phyloP scores from a whole-genome alignment of 2,797 vertebrate species.

The Thaleichthys pacificus region DNA sequence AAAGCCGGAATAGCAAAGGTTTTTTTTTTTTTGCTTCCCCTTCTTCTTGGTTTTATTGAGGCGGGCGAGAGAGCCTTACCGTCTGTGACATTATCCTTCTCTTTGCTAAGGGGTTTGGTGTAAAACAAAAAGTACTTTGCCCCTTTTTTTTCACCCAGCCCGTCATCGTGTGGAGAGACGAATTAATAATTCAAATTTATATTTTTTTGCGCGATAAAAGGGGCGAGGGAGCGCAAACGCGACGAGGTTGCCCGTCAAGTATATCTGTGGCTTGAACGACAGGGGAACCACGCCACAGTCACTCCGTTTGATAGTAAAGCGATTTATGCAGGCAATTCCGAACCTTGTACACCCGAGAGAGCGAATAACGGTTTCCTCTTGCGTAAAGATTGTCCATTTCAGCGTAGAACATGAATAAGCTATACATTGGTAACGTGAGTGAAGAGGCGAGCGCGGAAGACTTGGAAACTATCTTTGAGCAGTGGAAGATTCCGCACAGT shows the following conservation, averaged over 20 bases:
- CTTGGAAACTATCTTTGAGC: slow-evolving; percentile 95
- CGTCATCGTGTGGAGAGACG: slow-evolving; percentile 79
- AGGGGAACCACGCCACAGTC: slow-evolving; percentile 74
- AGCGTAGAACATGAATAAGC: slow-evolving; percentile 91
- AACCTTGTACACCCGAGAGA: slow-evolving; percentile 68
- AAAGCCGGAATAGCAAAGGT: slow-evolving; percentile 88
- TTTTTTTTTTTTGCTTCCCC: slow-evolving; percentile 62
- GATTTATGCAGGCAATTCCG: slow-evolving; percentile 64
- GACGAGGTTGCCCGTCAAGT: slow-evolving; percentile 74
- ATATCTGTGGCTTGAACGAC: slow-evolving; percentile 73
- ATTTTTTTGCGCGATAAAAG: slow-evolving; percentile 66
- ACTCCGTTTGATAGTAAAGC: slow-evolving; percentile 69
- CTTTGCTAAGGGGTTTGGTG: slow-evolving; percentile 83
- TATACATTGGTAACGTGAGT: slow-evolving; percentile 97
- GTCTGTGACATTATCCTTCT: slow-evolving; percentile 91
- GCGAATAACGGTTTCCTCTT: slow-evolving; percentile 66
- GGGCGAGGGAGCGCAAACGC: slow-evolving; percentile 72
- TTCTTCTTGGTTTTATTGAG: slow-evolving; percentile 74
- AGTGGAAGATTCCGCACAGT: slow-evolving; percentile 94
- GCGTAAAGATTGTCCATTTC: slow-evolving; percentile 63
- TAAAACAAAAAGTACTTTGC: slow-evolving; percentile 88
- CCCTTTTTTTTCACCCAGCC: slow-evolving; percentile 70
- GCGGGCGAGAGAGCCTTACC: slow-evolving; percentile 86
- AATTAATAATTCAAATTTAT: slow-evolving; percentile 79
- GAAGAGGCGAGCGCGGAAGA: slow-evolving; percentile 92